phyloP scores from a whole-genome alignment of 2,888 invertebrate genomes.

The Empis stercorea region DNA sequence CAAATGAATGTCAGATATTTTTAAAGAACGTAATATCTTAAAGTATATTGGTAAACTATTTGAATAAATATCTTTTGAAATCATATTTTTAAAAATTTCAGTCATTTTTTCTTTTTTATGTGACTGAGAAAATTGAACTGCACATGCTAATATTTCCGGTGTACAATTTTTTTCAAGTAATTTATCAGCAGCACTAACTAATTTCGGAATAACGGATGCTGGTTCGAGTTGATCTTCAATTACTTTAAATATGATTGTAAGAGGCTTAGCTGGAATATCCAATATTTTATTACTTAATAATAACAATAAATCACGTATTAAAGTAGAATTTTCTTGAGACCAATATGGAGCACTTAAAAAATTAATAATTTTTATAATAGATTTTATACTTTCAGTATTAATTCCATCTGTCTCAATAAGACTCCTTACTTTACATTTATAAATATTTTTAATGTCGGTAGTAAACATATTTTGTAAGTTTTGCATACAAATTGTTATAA shows the following conservation, averaged over 20 bases:
- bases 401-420: conserved; percentile 27
- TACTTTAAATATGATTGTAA: conserved; percentile 33
- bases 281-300: conserved; percentile 29
- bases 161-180: conserved; percentile 29
- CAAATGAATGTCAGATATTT: conserved; percentile 36
- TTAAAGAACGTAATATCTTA: conserved; percentile 35
- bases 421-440: conserved; percentile 27
- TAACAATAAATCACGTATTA: conserved; percentile 33
- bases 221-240: conserved; percentile 41
- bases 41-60: conserved; percentile 32
- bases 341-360: conserved; percentile 39
- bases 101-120: conserved; percentile 34
- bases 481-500: conserved; percentile 38
- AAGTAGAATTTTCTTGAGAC: conserved; percentile 29
- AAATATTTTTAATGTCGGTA: conserved; percentile 28
- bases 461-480: conserved; percentile 34
- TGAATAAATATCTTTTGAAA: conserved; percentile 16
- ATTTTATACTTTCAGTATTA: conserved; percentile 18
- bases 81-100: conserved; percentile 25
- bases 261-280: conserved; percentile 31
- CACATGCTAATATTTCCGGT: conserved; percentile 34
- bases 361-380: conserved; percentile 26
- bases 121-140: conserved; percentile 36
- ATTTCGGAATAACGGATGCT: conserved; percentile 32
- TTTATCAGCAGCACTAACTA: conserved; percentile 33